Percentiles rank a stretch among this genome's conserved stretches.
Conservation (phyloP, 2,888 invertebrate genomes). For the Agriopis leucophaearia region DNA sequence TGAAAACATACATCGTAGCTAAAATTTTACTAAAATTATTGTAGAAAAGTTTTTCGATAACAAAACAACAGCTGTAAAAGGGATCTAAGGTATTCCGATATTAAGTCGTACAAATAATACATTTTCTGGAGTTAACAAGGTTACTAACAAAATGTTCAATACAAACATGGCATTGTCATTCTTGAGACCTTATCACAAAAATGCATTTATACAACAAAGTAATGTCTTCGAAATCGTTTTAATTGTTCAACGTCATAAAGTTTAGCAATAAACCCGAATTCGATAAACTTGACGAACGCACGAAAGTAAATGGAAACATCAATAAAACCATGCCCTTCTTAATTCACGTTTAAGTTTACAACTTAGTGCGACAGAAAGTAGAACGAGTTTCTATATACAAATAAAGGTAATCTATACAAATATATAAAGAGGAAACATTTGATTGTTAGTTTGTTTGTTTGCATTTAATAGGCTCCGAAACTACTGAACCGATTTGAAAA, state of each 20-base stretch:
- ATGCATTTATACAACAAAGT: slow-evolving; percentile 49
- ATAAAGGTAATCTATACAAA: slow-evolving; percentile 14
- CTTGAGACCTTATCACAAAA: slow-evolving; percentile 51
- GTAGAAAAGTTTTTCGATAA: too few species aligned
- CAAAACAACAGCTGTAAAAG: too few species aligned
- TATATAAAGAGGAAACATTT: too few species aligned
- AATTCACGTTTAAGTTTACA: slow-evolving; percentile 32
- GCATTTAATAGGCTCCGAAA: too few species aligned
- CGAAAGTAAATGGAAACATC: slow-evolving; percentile 44
- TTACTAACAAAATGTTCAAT: slow-evolving; percentile 1
- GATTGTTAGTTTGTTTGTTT: too few species aligned
- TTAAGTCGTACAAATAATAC: too few species aligned
- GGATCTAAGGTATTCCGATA: too few species aligned
- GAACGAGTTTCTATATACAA: slow-evolving; percentile 21
- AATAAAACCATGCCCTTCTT: slow-evolving; percentile 43
- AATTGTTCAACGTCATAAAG: slow-evolving; percentile 70
- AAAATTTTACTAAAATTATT: neutral
- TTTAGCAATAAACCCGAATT: slow-evolving; percentile 63
- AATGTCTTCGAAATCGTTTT: slow-evolving; percentile 58
- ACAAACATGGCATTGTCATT: slow-evolving; percentile 31
- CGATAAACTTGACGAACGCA: slow-evolving; percentile 52
- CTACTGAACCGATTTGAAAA: too few species aligned
- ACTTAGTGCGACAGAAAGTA: slow-evolving; percentile 14
- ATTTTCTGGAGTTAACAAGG: neutral
- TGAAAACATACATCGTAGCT: slow-evolving; percentile 39